Evolutionary conservation across 2,797 vertebrate species (phyloP).

Genomic region (Anguilla megastoma): DNA sequence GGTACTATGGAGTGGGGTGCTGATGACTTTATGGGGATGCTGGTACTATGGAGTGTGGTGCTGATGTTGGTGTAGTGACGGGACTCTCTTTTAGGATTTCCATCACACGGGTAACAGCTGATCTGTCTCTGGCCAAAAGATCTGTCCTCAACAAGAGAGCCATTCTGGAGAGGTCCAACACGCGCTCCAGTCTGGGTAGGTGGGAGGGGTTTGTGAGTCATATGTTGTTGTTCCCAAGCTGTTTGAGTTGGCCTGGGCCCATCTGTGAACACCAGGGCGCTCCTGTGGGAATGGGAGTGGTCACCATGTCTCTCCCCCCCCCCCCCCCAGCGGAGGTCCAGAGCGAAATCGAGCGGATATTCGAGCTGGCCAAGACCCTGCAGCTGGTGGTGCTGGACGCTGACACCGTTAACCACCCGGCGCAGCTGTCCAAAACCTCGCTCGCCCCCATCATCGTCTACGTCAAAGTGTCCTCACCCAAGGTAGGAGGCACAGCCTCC

Average conservation of each 20-base stretch:
- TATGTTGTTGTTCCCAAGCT: background rate
- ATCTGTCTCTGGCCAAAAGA: slow-evolving; percentile 92
- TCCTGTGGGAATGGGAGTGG: background rate
- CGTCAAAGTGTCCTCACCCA: slow-evolving; percentile 95
- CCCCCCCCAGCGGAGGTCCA: slow-evolving; percentile 85
- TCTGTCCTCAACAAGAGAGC: slow-evolving; percentile 95
- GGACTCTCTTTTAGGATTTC: slow-evolving; percentile 78
- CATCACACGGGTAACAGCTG: slow-evolving; percentile 94
- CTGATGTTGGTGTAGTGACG: background rate
- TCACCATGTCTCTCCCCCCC: slow-evolving; percentile 34
- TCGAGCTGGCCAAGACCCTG: slow-evolving; percentile 92
- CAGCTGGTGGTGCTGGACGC: slow-evolving; percentile 93
- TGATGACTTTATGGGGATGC: background rate
- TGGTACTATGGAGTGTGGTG: background rate
- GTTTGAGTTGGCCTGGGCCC: background rate
- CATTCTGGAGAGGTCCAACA: slow-evolving; percentile 93
- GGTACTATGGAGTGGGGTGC: background rate
- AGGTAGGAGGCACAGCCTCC: slow-evolving; percentile 67
- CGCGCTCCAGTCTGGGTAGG: slow-evolving; percentile 92
- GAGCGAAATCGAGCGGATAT: slow-evolving; percentile 95
- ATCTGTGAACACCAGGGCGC: background rate
- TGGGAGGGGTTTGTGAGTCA: background rate
- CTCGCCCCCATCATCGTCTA: slow-evolving; percentile 94
- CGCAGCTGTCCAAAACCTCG: slow-evolving; percentile 93
- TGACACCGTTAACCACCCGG: slow-evolving; percentile 93